Base-by-base conservation (phyloP, 1,140 invertebrate species). In the Caenorhabditis remanei region DNA sequence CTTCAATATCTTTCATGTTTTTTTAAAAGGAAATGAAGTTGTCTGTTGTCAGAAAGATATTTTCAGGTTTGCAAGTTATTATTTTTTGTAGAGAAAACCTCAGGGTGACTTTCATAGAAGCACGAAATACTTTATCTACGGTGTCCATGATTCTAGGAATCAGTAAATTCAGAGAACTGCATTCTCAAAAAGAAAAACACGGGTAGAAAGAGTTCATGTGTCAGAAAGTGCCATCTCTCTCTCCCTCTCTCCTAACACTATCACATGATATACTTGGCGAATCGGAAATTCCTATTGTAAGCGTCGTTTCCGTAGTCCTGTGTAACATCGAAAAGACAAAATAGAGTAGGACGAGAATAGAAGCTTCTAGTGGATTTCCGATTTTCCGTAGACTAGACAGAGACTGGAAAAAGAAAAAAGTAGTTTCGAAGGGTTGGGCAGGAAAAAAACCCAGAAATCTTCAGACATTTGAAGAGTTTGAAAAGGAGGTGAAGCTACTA, bases 401-500 rank as follows among this genome's bases (percentile, higher is more conserved):
- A 41, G 21, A 65, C 4, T 16, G 32, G 32, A 32, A 32, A 32
- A 32, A 16, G 21, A 43, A 4, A 79, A n/a, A 50, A 24, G 46
- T 63, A 50, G 46, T 79, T 53, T 11, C 6, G 43, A 14, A 19
- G 19, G 50, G 50, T 16, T 11, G 50, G 16, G 50, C 11, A 53
- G 50, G 16, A 53, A 24, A 24, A 79, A 79, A 79, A 79, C n/a
- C 71, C 71, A 46, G 43, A 50, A 79, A 79, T 79, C 71, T 79
- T 79, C 71, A 79, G 46, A 79, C 71, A 79, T 79, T 79, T 79
- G 46, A 48, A 79, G 71, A 79, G 71, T 79, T 53, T 79, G 71
- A 79, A 79, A 79, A 50, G 71, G 71, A 79, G 71, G 71, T 79
- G 71, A 48, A 79, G 71, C 46, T 79, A 79, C 43, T 79, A 79